Evolutionary conservation across 1,140 invertebrate genomes (phyloP).

Genomic region (Ectropis grisescens): DNA sequence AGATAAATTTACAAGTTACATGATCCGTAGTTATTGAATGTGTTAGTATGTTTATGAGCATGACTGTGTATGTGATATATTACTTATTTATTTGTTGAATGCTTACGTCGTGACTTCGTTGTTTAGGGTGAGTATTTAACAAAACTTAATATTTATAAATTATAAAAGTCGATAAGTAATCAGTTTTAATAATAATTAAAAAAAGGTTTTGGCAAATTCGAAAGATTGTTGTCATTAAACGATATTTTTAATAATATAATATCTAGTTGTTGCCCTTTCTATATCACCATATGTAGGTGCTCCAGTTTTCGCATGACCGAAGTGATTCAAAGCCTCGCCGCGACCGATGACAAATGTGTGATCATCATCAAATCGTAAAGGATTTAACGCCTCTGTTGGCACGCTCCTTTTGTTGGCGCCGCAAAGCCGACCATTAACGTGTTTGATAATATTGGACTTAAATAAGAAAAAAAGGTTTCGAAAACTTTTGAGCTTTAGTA

Average conservation of each 20-base stretch:
- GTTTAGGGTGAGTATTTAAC: slow-evolving; percentile 12
- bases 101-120: background rate
- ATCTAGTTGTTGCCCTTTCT: too few relatives aligned
- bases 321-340: too few relatives aligned
- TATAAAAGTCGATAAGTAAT: too few relatives aligned
- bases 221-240: too few relatives aligned
- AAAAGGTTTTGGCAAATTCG: too few relatives aligned
- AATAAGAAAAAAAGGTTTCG: too few relatives aligned
- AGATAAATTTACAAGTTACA: slow-evolving; percentile 65
- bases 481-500: too few relatives aligned
- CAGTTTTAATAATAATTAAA: too few relatives aligned
- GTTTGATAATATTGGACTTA: slow-evolving; percentile 62
- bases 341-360: slow-evolving; percentile 54
- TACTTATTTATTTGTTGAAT: slow-evolving; percentile 16
- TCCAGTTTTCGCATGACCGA: slow-evolving; percentile 32
- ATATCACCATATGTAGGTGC: too few relatives aligned
- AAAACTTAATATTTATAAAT: background rate
- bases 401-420: slow-evolving; percentile 62
- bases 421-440: slow-evolving; percentile 65
- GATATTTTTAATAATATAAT: too few relatives aligned
- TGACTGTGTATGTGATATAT: slow-evolving; percentile 35
- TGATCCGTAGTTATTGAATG: slow-evolving; percentile 36
- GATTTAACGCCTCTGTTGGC: slow-evolving; percentile 68
- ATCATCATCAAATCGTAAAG: slow-evolving; percentile 65
- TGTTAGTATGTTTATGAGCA: slow-evolving; percentile 39